Base-by-base conservation (phyloP, 2,113 vertebrate species). In the Brienomyrus brachyistius region DNA sequence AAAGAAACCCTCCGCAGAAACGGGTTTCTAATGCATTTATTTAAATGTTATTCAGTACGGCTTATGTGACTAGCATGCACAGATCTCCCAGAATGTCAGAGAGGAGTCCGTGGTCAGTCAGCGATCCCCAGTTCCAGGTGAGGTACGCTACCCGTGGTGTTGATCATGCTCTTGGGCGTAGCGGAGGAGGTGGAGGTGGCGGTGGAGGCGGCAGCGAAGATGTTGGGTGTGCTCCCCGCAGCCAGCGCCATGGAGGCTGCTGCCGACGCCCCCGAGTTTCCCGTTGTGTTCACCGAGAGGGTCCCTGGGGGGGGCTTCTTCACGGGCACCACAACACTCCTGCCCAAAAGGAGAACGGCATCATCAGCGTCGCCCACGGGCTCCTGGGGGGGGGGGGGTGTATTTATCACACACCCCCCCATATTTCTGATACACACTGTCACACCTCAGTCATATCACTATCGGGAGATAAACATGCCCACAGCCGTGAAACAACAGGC, bases 161-260 rank as follows among this genome's bases (percentile, higher is more conserved):
- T 99, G 95, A 99, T 99, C 98, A 99, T 99, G 97, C 98, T 99
- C 96, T 99, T 99, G 95, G 98, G 98, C 90, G 98, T 99, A 89
- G 98, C 96, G 92, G 85, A 87, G 27, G 98, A 97, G 84, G 98
- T 6, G 21, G 54, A 21, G 19, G 54, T 0, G 6, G 54, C 1
- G 23, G 59, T 1, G 23, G 62, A 27, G 92, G 98, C 97, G 85
- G 98, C 96, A 86, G 98, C 97, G 92, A 99, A 98, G 94, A 99
- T 98, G 94, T 98, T 99, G 89, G 98, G 97, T 2, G 98, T 97
- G 93, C 97, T 99, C 95, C 97, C 96, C 23, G 97, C 95, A 0
- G 96, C 95, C 93, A 96, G 93, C 1, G 96, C 95, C n/a, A 96
- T 95, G 21, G 97, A 93, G 9, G 97, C 94, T 66, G 97, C 95